phyloP scores from a whole-genome alignment of 2,888 invertebrate genomes.

The Ctenicera cuprea region DNA sequence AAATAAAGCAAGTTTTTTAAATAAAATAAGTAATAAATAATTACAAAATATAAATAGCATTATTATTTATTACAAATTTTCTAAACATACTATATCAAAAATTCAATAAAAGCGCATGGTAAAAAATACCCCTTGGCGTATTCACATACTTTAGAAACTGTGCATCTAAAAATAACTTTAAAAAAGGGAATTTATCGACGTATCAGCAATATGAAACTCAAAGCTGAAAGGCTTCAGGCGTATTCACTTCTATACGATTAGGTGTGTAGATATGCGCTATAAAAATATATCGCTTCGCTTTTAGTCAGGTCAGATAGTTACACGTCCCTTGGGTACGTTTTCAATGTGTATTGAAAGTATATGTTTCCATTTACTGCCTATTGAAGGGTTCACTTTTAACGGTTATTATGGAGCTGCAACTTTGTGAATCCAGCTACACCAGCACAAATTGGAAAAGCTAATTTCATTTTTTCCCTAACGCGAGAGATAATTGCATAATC shows the following conservation, averaged over 20 bases:
- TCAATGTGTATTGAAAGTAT: slow-evolving; percentile 50
- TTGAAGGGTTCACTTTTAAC: slow-evolving; percentile 31
- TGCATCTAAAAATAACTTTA: slow-evolving; percentile 48
- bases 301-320: slow-evolving; percentile 54
- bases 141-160: slow-evolving; percentile 37
- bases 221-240: slow-evolving; percentile 51
- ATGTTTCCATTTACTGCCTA: slow-evolving; percentile 49
- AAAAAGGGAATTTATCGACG: slow-evolving; percentile 52
- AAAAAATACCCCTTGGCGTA: slow-evolving; percentile 32
- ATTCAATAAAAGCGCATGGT: slow-evolving; percentile 32
- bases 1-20: no score
- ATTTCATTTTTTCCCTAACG: no score
- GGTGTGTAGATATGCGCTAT: slow-evolving; percentile 52
- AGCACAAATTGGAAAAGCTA: not conserved
- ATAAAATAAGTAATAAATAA: no score
- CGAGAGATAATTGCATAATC: no score
- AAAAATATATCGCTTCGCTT: slow-evolving; percentile 53
- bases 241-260: slow-evolving; percentile 53
- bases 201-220: slow-evolving; percentile 50
- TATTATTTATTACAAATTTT: no score
- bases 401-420: slow-evolving; percentile 15
- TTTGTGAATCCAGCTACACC: not conserved
- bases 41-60: no score
- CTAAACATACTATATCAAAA: not conserved
- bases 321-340: slow-evolving; percentile 50